Evolutionary conservation across 2,113 vertebrate genomes (phyloP), one percentile per base, ranked within the genome.

Genomic region (Bos indicus): DNA sequence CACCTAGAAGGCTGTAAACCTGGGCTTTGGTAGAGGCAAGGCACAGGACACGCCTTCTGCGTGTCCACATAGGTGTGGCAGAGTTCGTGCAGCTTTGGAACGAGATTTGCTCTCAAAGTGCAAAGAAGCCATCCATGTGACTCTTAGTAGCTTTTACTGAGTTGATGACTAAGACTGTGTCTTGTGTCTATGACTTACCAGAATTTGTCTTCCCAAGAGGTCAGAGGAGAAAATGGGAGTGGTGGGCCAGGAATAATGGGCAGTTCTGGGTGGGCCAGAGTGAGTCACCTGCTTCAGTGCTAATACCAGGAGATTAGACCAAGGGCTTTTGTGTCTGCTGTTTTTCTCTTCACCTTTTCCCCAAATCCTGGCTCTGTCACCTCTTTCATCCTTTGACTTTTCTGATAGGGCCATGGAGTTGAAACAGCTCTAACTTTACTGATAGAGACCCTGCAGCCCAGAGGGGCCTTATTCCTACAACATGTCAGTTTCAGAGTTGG

Each of bases 171-270:
- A 92, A 97, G 51, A 43, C 56, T 30, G 23, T 84, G 21, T 11
- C 67, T 74, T 40, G 43, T 77, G 5, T 15, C 59, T 7, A 0
- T 21, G 81, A 77, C 15, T 48, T 67, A 59, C 30, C 12, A 67
- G 60, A 43, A 86, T 81, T 85, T 91, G 57, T 93, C 94, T 92
- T 81, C 26, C 56, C 28, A 33, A 80, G 64, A 90, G 26, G 48
- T 86, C 51, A 90, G 90, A 71, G 90, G 67, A 86, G 90, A 62
- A 85, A 36, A 77, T 57, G 96, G 95, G 74, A 86, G 86, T 84
- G 94, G 71, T 16, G 10, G 25, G 30, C 88, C 28, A 33, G 82
- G 54, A 89, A 26, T 56, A 8, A 71, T 3, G n/a, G 62, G 57
- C 36, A 51, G 1, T 96, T 60, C 59, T 60, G 91, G 93, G 71